Conservation (phyloP, 2,113 vertebrate species). For the Plotosus lineatus region DNA sequence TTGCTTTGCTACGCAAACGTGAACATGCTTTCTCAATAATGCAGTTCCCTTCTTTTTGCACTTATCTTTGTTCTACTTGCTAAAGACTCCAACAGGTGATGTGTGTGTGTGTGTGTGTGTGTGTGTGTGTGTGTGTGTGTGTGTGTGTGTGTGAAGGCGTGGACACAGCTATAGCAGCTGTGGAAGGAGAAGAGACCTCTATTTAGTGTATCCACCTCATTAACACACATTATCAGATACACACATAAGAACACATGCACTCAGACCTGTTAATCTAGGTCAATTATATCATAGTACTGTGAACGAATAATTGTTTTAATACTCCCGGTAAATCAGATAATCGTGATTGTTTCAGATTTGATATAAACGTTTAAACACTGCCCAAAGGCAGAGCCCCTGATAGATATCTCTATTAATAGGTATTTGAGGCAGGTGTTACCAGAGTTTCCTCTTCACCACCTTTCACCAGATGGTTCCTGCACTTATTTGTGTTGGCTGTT, state of each 20-base stretch:
- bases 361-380: no score
- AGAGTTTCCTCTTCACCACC: no score
- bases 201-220: slow-evolving; percentile 71
- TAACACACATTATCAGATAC: slow-evolving; percentile 60
- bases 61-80: slow-evolving; percentile 44
- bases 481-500: no score
- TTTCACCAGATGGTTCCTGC: no score
- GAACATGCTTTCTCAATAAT: slow-evolving; percentile 48
- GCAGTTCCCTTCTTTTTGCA: slow-evolving; percentile 53
- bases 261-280: neutral
- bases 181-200: slow-evolving; percentile 65
- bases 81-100: slow-evolving; percentile 64
- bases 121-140: slow-evolving; percentile 49
- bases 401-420: no score
- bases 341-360: no score
- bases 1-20: slow-evolving; percentile 20
- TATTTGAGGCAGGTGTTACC: no score
- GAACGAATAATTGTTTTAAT: neutral
- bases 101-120: slow-evolving; percentile 38
- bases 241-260: slow-evolving; percentile 50
- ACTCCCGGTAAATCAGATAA: no score
- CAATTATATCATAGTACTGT: neutral
- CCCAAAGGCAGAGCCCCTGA: no score
- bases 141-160: slow-evolving; percentile 29
- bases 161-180: slow-evolving; percentile 68